Evolutionary conservation across 1,140 invertebrate species (phyloP).

Genomic region (Chymomyza costata): DNA sequence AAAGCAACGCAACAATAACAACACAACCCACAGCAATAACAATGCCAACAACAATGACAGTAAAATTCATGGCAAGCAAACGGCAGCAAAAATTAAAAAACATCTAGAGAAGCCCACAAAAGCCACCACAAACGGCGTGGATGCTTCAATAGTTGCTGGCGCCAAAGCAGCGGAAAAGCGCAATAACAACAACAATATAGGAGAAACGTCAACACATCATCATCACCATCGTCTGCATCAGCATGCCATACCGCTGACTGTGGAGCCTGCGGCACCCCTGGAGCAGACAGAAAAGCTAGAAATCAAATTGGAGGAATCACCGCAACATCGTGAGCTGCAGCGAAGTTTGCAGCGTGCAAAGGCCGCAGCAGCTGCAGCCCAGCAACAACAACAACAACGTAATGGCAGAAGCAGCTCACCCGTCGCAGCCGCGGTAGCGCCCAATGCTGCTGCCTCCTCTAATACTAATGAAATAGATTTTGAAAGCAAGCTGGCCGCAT

Average conservation of each 20-base stretch:
- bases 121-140: slow-evolving; percentile 20
- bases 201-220: slow-evolving; percentile 24
- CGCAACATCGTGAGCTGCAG: slow-evolving; percentile 57
- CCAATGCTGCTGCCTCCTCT: slow-evolving; percentile 21
- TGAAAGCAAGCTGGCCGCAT: slow-evolving; percentile 66
- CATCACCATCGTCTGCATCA: slow-evolving; percentile 56
- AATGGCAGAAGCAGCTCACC: slow-evolving; percentile 27
- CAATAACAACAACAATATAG: slow-evolving; percentile 33
- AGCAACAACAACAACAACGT: slow-evolving; percentile 12
- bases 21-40: slow-evolving; percentile 22
- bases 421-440: slow-evolving; percentile 6
- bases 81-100: slow-evolving; percentile 66
- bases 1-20: slow-evolving; percentile 40
- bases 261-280: slow-evolving; percentile 65
- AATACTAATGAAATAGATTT: slow-evolving; percentile 73
- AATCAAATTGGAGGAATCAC: slow-evolving; percentile 67
- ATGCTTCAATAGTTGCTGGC: slow-evolving; percentile 13
- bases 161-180: slow-evolving; percentile 35
- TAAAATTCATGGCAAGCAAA: slow-evolving; percentile 55
- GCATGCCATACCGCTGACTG: slow-evolving; percentile 63
- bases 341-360: slow-evolving; percentile 50
- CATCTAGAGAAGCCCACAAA: slow-evolving; percentile 64
- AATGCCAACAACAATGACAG: slow-evolving; percentile 20
- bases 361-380: slow-evolving; percentile 28
- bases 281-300: slow-evolving; percentile 72